These are phyloP conservation scores for Calephelis perditalis DNA, from an alignment of 2,888 invertebrate genomes.

Conservation along the genomic window DNA sequence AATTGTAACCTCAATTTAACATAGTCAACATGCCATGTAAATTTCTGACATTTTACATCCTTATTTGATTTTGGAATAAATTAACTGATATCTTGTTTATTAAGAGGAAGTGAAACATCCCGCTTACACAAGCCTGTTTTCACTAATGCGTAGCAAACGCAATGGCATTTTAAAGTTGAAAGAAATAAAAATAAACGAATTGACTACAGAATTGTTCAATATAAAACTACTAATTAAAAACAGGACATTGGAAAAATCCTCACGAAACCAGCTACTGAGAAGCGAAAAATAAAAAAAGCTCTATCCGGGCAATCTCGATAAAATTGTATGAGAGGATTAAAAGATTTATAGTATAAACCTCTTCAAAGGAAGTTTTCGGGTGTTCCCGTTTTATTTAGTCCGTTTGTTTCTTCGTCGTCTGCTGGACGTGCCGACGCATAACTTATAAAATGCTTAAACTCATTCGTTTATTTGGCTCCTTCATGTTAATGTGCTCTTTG, in stretches of 20 bases:
- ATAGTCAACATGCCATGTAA: too few species aligned
- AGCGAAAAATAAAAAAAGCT: slow-evolving; percentile 35
- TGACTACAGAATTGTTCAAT: slow-evolving; percentile 25
- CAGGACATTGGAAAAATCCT: slow-evolving; percentile 42
- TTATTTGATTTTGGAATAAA: too few species aligned
- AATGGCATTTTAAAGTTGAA: slow-evolving; percentile 5
- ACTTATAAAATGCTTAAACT: slow-evolving; percentile 44
- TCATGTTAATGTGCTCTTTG: slow-evolving; percentile 50
- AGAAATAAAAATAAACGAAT: slow-evolving; percentile 21
- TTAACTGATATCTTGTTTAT: too few species aligned
- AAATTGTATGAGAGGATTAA: slow-evolving; percentile 74
- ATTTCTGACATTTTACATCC: too few species aligned
- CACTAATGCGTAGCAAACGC: too few species aligned
- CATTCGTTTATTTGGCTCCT: slow-evolving; percentile 48
- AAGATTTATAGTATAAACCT: slow-evolving; percentile 70
- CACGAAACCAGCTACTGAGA: slow-evolving; percentile 28
- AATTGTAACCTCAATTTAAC: too few species aligned
- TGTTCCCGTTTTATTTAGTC: slow-evolving; percentile 63
- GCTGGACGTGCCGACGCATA: slow-evolving; percentile 51
- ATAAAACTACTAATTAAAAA: slow-evolving; percentile 33
- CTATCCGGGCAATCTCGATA: slow-evolving; percentile 62
- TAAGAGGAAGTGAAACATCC: too few species aligned
- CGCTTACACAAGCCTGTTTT: too few species aligned
- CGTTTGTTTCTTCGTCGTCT: slow-evolving; percentile 52
- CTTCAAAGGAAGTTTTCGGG: slow-evolving; percentile 65